A percentile compares a stretch with the other conserved stretches of the same genome.
These are phyloP conservation scores for Poliocrania exsul DNA, from an alignment of 2,797 vertebrate genomes.

Conservation along the genomic window DNA sequence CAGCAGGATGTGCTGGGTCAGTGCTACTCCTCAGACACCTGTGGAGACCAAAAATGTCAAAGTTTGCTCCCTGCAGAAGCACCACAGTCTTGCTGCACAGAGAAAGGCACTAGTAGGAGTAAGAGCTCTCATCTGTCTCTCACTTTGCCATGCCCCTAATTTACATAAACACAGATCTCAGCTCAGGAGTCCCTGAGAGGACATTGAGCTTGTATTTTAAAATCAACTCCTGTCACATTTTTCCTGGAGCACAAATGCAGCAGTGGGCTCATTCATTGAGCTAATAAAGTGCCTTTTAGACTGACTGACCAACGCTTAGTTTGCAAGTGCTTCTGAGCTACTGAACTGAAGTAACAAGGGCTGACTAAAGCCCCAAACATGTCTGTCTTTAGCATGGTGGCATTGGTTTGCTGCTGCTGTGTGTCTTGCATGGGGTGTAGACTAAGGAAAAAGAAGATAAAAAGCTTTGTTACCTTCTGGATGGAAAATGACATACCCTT, in stretches of 20 bases:
- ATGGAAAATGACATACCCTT: background rate
- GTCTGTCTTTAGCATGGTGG: background rate
- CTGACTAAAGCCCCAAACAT: background rate
- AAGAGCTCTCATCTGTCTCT: background rate
- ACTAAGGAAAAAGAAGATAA: background rate
- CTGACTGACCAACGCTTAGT: background rate
- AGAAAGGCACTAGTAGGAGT: background rate
- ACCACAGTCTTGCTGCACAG: background rate
- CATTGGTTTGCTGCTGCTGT: background rate
- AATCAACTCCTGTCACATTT: background rate
- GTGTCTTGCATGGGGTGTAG: background rate
- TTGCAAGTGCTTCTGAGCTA: background rate
- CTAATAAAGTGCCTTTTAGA: background rate
- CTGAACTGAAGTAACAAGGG: background rate
- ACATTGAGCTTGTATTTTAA: background rate
- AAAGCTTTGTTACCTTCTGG: background rate
- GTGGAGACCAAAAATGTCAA: accelerated
- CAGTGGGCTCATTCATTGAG: background rate
- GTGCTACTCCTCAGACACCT: background rate
- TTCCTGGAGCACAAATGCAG: background rate
- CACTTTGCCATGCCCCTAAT: background rate
- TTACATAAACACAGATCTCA: background rate
- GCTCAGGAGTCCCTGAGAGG: background rate
- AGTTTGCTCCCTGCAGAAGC: background rate
- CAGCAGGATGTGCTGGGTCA: background rate